Evolutionary conservation across 2,797 vertebrate species (phyloP), one percentile per base, ranked within the genome.

Genomic region (Esox lucius): DNA sequence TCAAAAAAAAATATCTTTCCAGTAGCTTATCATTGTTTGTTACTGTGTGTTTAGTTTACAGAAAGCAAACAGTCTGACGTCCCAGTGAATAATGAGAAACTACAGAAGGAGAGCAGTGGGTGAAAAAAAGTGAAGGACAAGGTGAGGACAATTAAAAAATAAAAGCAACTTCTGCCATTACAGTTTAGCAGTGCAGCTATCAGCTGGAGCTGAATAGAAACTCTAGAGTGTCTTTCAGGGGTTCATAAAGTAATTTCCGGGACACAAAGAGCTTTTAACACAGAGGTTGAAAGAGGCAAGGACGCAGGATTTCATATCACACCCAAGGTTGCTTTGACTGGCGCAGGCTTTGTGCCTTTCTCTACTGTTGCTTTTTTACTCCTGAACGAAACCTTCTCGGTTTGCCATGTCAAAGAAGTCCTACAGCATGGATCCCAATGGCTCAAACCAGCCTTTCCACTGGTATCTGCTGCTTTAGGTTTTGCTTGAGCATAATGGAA

Each of bases 241-340:
- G 86, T 91, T 90, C 87, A 91, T 88, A 90, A 93, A 93, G 91
- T 90, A 91, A 91, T 92, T 92, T 93, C 80, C 87, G 84, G n/a
- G 72, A 88, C 86, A 91, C 89, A 91, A 92, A 92, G 90, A 91
- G 88, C 91, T 90, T 92, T 92, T 91, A 90, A 91, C 90, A 88
- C 83, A 80, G 80, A 91, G 86, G 89, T 85, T 82, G 86, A 82
- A 75, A 70, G 84, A 87, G 77, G 84, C 91, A 91, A 93, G 92
- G 91, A 82, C 82, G 81, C 79, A 73, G 82, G 83, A 90, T 90
- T 91, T 92, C 84, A 91, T 88, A 91, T 90, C 84, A 90, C 90
- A 88, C 75, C 84, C 89, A 93, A 93, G 91, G 91, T 81, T 62
- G 46, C 77, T 82, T 86, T 81, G 78, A 74, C 84, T 59, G 86